Evolutionary conservation across 53 echinoderm and acorn worm species (phyloP), one percentile per base, ranked within the genome.

Genomic region (Antedon mediterranea): DNA sequence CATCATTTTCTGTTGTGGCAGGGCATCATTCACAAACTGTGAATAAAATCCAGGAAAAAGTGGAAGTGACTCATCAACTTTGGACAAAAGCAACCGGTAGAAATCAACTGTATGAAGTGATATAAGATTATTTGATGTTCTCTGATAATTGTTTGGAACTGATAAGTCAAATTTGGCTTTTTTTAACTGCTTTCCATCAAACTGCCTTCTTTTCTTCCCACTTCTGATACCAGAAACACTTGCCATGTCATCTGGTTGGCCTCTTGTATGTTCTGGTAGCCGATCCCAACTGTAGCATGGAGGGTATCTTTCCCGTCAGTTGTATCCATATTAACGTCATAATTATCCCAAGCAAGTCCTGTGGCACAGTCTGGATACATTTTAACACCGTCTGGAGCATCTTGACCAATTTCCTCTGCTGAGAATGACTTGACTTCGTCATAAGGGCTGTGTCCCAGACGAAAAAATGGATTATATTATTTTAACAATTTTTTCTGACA

Each of bases 241-340:
- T 57, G 20, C 15, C 57, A 57, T 18, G 20, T 57, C 57, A 57
- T 57, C 57, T 57, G 57, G 15, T 57, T 57, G 57, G 57, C 57
- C 7, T 57, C 57, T 57, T 57, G 57, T 23, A 31, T 33, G 33
- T 83, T 90, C 73, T 87, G 88, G 72, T 90, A 90, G 34, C 87
- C 88, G 32, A 88, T 87, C 28, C 90, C 90, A 84, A 88, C 91
- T 76, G 91, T 90, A 34, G 82, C 91, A 84, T 86, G 82, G 31
- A 90, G 43, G 26, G 90, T 85, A 37, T 84, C 80, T 37, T 82
- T 85, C 30, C 90, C 87, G 74, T 81, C 84, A 26, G 82, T 32
- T 30, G 90, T 90, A 23, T 85, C 87, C 73, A 79, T 76, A 32
- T 85, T 85, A 20, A 78, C 85, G 33, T 90, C 87, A 74, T 80